Conservation (phyloP, 2,797 vertebrate genomes). For the Trematomus bernacchii region DNA sequence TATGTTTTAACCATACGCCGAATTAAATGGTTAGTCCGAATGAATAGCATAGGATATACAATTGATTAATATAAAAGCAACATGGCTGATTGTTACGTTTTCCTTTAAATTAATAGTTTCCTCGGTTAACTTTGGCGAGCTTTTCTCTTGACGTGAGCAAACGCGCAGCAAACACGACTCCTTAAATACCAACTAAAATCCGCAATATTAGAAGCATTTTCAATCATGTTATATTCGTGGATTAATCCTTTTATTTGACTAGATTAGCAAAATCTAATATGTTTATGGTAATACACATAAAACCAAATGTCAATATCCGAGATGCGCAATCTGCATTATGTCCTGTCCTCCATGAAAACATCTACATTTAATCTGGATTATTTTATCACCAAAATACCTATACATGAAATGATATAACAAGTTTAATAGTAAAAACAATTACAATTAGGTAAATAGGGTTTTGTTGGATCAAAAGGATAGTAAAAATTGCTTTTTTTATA, state of each 20-base stretch:
- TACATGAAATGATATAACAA: too few species aligned
- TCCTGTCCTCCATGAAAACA: not conserved
- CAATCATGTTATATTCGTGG: not conserved
- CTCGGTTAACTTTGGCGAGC: not conserved
- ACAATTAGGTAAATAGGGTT: not conserved
- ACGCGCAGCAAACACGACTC: conserved; percentile 15
- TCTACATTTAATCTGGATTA: not conserved
- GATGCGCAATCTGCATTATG: not conserved
- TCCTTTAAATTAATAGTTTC: not conserved
- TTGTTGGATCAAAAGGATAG: too few species aligned
- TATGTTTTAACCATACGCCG: not conserved
- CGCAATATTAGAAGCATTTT: not conserved
- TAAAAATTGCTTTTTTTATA: too few species aligned
- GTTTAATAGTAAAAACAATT: too few species aligned
- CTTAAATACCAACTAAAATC: not conserved
- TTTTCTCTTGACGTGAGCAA: not conserved
- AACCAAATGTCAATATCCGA: not conserved
- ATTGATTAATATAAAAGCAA: fast-evolving
- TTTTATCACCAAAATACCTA: not conserved
- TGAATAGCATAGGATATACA: fast-evolving
- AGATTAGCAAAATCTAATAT: too few species aligned
- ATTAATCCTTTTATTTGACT: not conserved
- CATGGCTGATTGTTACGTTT: not conserved
- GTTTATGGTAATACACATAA: not conserved
- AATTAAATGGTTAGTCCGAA: not conserved